phyloP scores from a whole-genome alignment of 2,113 vertebrate species.

The Macquaria ambigua region DNA sequence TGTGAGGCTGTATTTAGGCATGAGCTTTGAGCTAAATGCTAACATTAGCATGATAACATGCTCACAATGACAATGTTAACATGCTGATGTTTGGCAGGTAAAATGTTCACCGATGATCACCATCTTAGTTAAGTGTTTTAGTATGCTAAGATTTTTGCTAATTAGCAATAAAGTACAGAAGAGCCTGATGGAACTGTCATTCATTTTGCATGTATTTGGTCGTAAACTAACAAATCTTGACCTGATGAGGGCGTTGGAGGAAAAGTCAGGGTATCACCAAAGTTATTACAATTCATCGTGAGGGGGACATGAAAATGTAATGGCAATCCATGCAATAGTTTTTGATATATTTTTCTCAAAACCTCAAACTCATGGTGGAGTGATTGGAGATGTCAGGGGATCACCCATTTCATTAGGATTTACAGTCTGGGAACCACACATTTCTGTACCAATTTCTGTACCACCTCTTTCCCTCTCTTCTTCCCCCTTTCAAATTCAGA shows the following conservation, averaged over 20 bases:
- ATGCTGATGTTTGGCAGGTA: too few relatives aligned
- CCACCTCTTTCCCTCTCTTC: not conserved
- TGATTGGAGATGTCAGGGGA: not conserved
- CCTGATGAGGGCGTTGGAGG: too few relatives aligned
- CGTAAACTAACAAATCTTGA: too few relatives aligned
- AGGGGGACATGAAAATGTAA: not conserved
- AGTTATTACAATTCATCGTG: not conserved
- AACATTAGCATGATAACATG: not conserved
- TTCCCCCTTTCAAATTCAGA: conserved; percentile 49
- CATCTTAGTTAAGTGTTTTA: too few relatives aligned
- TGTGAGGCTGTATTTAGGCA: not conserved
- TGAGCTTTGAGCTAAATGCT: not conserved
- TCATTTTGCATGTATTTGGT: too few relatives aligned
- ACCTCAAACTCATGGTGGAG: not conserved
- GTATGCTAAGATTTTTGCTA: too few relatives aligned
- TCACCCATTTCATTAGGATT: not conserved
- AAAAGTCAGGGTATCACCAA: too few relatives aligned
- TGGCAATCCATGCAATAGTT: not conserved
- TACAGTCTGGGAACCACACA: too few relatives aligned
- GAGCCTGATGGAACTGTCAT: too few relatives aligned
- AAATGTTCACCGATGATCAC: too few relatives aligned
- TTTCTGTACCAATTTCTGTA: too few relatives aligned
- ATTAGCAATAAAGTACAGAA: too few relatives aligned
- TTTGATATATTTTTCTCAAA: not conserved
- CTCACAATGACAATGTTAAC: not conserved